Evolutionary conservation across 2,888 invertebrate genomes (phyloP).

Genomic region (Chesias legatella): DNA sequence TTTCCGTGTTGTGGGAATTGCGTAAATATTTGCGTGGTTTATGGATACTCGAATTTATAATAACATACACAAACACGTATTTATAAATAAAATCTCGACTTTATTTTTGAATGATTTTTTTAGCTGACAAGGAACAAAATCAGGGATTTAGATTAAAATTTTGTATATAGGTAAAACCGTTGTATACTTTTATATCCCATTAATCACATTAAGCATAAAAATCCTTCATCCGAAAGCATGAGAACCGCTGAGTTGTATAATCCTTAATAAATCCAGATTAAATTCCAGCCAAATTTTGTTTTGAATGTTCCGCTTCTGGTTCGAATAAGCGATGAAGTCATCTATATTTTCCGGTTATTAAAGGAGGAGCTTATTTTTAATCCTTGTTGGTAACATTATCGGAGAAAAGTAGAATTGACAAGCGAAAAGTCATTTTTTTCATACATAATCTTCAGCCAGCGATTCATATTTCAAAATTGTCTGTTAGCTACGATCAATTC

Average conservation of each 20-base stretch:
- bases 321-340: constrained; percentile 27
- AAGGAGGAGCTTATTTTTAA: constrained; percentile 9
- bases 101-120: too few species aligned
- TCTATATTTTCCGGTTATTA: constrained; percentile 30
- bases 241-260: constrained; percentile 29
- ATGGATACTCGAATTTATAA: too few species aligned
- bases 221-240: constrained; percentile 24
- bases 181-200: constrained; percentile 20
- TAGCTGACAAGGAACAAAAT: constrained; percentile 1
- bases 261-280: constrained; percentile 33
- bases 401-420: too few species aligned
- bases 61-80: too few species aligned
- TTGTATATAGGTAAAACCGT: not conserved
- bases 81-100: too few species aligned
- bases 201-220: constrained; percentile 28
- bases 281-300: constrained; percentile 25
- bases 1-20: too few species aligned
- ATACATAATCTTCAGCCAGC: too few species aligned
- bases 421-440: too few species aligned
- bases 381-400: too few species aligned
- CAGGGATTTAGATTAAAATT: not conserved
- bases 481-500: too few species aligned
- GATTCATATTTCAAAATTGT: too few species aligned
- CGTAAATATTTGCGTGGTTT: too few species aligned
- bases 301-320: constrained; percentile 24